phyloP scores from a whole-genome alignment of 2,113 vertebrate species.

The Ctenodactylus gundi region DNA sequence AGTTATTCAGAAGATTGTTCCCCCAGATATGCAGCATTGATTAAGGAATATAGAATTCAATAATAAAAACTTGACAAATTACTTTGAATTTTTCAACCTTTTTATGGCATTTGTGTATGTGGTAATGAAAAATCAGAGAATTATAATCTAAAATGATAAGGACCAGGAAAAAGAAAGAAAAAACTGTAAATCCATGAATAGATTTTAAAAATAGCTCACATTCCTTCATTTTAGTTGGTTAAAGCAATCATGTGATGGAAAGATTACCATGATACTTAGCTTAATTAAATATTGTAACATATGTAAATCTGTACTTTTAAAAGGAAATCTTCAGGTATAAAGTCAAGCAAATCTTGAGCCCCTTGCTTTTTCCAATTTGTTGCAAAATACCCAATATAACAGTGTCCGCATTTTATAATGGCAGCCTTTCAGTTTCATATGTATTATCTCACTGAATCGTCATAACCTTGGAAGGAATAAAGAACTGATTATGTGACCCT shows the following conservation, averaged over 20 bases:
- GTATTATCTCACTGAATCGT: not conserved
- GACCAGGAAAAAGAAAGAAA: not conserved
- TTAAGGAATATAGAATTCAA: not conserved
- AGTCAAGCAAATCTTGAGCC: not conserved
- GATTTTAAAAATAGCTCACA: not conserved
- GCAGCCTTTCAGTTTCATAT: not conserved
- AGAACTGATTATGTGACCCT: not conserved
- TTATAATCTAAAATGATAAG: not conserved
- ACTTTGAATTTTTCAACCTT: not conserved
- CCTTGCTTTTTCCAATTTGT: not conserved
- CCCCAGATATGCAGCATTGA: not conserved
- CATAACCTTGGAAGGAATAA: not conserved
- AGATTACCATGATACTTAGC: not conserved
- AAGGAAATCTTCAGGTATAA: not conserved
- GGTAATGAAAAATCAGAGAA: not conserved
- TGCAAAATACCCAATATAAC: not conserved
- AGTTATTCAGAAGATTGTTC: not conserved
- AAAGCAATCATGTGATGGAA: constrained; percentile 19
- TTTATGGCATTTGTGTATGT: not conserved
- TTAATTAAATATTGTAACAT: not conserved
- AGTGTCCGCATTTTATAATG: not conserved
- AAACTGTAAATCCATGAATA: not conserved
- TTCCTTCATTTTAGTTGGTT: not conserved
- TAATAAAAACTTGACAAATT: constrained; percentile 13
- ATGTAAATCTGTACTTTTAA: not conserved